Evolutionary conservation across 2,113 vertebrate species (phyloP).

Genomic region (Trematocara marginatum): DNA sequence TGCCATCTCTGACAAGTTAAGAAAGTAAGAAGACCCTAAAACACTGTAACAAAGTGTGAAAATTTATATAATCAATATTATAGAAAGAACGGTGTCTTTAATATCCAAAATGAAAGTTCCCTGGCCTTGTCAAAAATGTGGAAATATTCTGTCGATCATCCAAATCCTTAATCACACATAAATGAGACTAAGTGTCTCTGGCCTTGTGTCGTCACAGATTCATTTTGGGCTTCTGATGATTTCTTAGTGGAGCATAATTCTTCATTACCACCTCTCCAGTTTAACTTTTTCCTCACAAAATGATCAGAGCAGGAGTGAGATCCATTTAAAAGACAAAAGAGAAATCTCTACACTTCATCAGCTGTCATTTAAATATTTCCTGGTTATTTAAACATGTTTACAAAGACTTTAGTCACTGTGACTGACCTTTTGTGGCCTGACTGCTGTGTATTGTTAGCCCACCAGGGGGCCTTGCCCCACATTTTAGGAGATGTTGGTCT

Average conservation of each 20-base stretch:
- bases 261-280: not conserved
- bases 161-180: not conserved
- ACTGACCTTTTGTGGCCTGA: not conserved
- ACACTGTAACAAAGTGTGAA: not conserved
- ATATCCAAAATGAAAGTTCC: fast-evolving
- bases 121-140: not conserved
- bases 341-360: not conserved
- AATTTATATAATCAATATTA: not conserved
- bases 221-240: not conserved
- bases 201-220: not conserved
- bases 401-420: not conserved
- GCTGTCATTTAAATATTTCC: not conserved
- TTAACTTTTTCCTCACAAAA: not conserved
- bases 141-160: not conserved
- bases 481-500: not conserved
- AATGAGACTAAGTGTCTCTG: not conserved
- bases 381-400: not conserved
- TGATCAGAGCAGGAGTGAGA: not conserved
- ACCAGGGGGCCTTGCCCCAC: not conserved
- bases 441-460: fast-evolving
- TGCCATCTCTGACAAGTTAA: slow-evolving; percentile 84
- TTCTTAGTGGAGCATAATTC: not conserved
- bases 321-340: not conserved
- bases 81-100: not conserved
- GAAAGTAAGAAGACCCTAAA: slow-evolving; percentile 77